Percentiles rank a stretch among this genome's conserved stretches.
Conservation (phyloP, 2,113 vertebrate species). For the Prionailurus bengalensis region DNA sequence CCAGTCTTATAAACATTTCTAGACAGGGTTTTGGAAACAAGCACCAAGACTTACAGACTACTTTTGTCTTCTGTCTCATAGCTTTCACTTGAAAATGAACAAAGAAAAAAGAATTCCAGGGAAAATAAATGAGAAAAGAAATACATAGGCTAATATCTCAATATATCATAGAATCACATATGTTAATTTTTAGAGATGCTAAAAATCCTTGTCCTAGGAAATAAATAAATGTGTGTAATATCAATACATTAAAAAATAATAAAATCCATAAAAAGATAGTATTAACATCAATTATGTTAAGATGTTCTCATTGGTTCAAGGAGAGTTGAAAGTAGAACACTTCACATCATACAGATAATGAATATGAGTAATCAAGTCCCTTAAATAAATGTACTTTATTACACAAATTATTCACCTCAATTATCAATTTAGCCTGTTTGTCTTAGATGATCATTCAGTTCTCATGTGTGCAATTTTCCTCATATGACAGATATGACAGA, state of each 20-base stretch:
- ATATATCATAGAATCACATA: neutral
- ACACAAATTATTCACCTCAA: constrained; percentile 52
- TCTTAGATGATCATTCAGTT: constrained; percentile 33
- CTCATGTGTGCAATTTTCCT: constrained; percentile 53
- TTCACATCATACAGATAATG: constrained; percentile 57
- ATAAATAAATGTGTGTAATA: neutral
- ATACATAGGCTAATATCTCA: neutral
- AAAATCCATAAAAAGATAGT: neutral
- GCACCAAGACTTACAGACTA: neutral
- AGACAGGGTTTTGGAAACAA: neutral
- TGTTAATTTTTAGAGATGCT: neutral
- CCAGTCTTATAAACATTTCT: neutral
- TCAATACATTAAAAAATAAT: neutral
- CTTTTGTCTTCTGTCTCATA: neutral
- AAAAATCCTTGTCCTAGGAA: neutral
- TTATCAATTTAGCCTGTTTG: constrained; percentile 62
- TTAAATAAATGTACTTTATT: constrained; percentile 74
- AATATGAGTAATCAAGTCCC: constrained; percentile 46
- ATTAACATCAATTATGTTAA: constrained; percentile 48
- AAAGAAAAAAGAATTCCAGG: neutral
- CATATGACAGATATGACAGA: neutral
- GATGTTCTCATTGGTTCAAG: constrained; percentile 45
- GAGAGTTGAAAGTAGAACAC: constrained; percentile 46
- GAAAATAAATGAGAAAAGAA: neutral
- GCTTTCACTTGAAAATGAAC: neutral